Conservation (phyloP, 2,797 vertebrate species). For the Phalloptychus januarius region DNA sequence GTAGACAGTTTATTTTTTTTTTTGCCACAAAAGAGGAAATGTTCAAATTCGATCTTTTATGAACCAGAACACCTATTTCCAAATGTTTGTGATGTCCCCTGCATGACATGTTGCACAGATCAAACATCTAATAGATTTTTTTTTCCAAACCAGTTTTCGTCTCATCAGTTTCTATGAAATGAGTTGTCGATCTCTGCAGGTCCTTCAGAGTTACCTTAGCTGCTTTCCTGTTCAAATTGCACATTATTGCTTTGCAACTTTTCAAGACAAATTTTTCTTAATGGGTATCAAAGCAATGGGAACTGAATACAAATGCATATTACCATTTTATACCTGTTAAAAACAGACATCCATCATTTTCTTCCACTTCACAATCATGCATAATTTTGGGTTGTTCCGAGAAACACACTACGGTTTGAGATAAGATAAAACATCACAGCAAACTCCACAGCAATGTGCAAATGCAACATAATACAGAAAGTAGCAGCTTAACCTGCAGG, state of each 20-base stretch:
- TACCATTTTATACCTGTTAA: background rate
- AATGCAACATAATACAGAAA: background rate
- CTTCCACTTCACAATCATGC: background rate
- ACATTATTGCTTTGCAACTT: background rate
- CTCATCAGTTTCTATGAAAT: background rate
- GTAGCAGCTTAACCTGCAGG: background rate
- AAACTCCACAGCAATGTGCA: background rate
- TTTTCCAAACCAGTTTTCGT: background rate
- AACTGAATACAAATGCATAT: background rate
- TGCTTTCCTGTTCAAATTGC: background rate
- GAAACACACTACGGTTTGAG: background rate
- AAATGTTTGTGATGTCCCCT: background rate
- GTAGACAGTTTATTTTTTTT: background rate
- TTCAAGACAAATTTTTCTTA: no score
- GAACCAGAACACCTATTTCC: background rate
- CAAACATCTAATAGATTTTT: background rate
- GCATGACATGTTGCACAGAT: background rate
- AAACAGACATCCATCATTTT: background rate
- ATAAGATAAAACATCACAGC: background rate
- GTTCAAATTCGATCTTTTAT: background rate
- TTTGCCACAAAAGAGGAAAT: background rate
- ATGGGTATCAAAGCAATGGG: background rate
- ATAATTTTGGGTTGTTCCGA: background rate
- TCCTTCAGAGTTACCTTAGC: background rate
- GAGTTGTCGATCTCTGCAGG: background rate